These are phyloP conservation scores for Lasioglossum morio DNA, from an alignment of 2,888 invertebrate species.

Conservation along the genomic window DNA sequence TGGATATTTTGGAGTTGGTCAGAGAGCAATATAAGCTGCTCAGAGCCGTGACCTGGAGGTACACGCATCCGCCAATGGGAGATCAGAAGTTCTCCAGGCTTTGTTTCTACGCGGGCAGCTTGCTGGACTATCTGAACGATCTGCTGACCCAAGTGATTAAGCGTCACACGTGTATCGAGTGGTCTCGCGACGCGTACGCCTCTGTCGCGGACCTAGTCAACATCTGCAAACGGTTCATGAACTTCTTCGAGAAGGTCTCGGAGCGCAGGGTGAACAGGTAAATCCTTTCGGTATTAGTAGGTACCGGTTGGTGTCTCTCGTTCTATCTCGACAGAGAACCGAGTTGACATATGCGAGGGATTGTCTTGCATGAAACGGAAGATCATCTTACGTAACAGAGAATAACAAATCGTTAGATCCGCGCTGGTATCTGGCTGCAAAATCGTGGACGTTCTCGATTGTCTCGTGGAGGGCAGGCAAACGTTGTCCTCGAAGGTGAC, in stretches of 20 bases:
- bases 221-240: conserved; percentile 81
- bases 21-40: conserved; percentile 79
- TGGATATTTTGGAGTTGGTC: conserved; percentile 76
- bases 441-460: conserved; percentile 80
- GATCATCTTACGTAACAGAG: not conserved
- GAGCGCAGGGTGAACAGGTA: conserved; percentile 81
- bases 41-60: conserved; percentile 82
- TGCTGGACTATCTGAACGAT: conserved; percentile 78
- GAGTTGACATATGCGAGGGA: not conserved
- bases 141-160: conserved; percentile 68
- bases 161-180: conserved; percentile 60
- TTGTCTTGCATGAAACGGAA: not conserved
- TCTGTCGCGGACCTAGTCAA: conserved; percentile 67
- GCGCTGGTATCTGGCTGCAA: conserved; percentile 81
- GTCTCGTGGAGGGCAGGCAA: conserved; percentile 80
- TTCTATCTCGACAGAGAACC: not conserved
- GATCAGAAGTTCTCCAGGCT: conserved; percentile 70
- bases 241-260: conserved; percentile 81
- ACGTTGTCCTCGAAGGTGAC: conserved; percentile 74
- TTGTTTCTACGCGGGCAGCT: conserved; percentile 80
- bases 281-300: conserved; percentile 14
- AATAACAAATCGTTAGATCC: conserved; percentile 72
- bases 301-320: not conserved
- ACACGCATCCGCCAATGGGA: conserved; percentile 79
- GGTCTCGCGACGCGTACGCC: conserved; percentile 5